Percentiles rank a stretch among this genome's conserved stretches.
These are phyloP conservation scores for Oscheius myriophilus DNA, from an alignment of 2,888 invertebrate genomes.

Conservation along the genomic window DNA sequence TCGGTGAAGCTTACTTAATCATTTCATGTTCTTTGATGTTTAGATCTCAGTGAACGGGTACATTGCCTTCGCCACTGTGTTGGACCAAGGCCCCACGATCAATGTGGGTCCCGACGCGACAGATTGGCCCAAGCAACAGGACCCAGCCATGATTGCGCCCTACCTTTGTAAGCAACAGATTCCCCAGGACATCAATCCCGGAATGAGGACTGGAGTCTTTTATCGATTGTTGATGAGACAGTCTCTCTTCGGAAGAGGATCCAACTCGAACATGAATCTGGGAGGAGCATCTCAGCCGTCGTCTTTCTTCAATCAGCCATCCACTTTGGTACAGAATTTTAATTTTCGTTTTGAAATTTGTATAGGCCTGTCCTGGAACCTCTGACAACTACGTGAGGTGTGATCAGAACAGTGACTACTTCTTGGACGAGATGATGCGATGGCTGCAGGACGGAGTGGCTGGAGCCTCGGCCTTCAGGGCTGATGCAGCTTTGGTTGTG, in stretches of 20 bases:
- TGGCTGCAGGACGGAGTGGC: constrained; percentile 79
- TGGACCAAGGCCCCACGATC: constrained; percentile 70
- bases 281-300: constrained; percentile 54
- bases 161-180: constrained; percentile 70
- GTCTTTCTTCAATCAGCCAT: constrained; percentile 61
- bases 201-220: constrained; percentile 65
- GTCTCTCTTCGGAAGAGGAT: constrained; percentile 65
- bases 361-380: constrained; percentile 64
- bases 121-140: constrained; percentile 69
- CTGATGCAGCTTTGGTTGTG: constrained; percentile 87
- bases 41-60: constrained; percentile 70
- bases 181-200: constrained; percentile 63
- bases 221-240: constrained; percentile 67
- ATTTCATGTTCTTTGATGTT: constrained; percentile 11
- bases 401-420: constrained; percentile 64
- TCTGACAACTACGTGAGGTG: constrained; percentile 66
- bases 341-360: background rate
- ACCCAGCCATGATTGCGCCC: constrained; percentile 70
- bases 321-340: constrained; percentile 37
- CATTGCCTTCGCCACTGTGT: constrained; percentile 68
- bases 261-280: constrained; percentile 59
- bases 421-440: constrained; percentile 67
- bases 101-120: constrained; percentile 69
- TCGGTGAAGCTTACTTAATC: constrained; percentile 47
- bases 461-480: constrained; percentile 89